These are phyloP conservation scores for Thinocorus orbignyianus DNA, from an alignment of 2,113 vertebrate genomes.

Conservation along the genomic window DNA sequence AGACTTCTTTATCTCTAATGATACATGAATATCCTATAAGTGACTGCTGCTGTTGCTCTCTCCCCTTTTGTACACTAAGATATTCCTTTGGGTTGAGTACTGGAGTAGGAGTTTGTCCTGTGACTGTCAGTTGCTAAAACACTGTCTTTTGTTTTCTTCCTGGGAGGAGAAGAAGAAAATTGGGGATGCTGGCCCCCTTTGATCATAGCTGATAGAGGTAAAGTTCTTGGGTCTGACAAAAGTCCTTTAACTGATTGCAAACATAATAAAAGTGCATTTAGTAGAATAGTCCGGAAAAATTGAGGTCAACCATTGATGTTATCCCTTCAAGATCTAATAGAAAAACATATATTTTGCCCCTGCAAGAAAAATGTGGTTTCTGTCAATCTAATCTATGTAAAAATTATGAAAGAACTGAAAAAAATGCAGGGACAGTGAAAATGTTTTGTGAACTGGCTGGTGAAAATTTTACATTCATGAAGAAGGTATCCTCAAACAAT, in stretches of 20 bases:
- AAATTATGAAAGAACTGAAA: neutral
- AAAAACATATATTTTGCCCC: slow-evolving; percentile 15
- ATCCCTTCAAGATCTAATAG: slow-evolving; percentile 32
- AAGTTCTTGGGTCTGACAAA: slow-evolving; percentile 19
- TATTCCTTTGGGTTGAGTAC: neutral
- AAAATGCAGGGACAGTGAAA: neutral
- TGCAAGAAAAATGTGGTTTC: slow-evolving; percentile 18
- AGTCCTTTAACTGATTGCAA: slow-evolving; percentile 48
- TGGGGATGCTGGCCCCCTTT: slow-evolving; percentile 17
- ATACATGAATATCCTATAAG: neutral
- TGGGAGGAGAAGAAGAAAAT: neutral
- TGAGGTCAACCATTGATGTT: slow-evolving; percentile 51
- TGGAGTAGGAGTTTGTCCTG: neutral
- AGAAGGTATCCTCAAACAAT: neutral
- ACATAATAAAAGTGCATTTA: slow-evolving; percentile 38
- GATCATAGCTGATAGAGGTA: slow-evolving; percentile 45
- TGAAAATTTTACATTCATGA: neutral
- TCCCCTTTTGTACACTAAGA: neutral
- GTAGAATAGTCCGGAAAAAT: slow-evolving; percentile 35
- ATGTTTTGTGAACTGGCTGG: neutral
- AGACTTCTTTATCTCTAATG: neutral
- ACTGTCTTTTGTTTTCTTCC: neutral
- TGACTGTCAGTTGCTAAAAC: neutral
- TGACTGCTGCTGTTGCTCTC: neutral
- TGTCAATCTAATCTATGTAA: slow-evolving; percentile 35